phyloP scores from a whole-genome alignment of 2,888 invertebrate genomes.

The Carcina quercana region DNA sequence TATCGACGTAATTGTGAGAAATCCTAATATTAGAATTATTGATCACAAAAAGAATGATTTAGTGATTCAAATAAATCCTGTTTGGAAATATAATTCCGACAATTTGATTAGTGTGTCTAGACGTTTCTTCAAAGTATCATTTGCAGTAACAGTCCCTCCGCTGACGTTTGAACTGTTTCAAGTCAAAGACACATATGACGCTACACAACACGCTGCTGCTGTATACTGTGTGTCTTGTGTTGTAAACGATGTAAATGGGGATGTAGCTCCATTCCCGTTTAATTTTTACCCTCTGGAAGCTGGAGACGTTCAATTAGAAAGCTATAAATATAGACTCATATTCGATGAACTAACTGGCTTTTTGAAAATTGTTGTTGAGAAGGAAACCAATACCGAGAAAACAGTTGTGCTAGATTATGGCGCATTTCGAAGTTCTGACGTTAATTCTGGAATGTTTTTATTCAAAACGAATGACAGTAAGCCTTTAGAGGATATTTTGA shows the following conservation, averaged over 20 bases:
- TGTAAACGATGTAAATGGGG: conserved; percentile 29
- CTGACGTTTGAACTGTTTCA: conserved; percentile 82
- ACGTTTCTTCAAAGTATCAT: conserved; percentile 77
- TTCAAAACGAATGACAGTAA: conserved; percentile 92
- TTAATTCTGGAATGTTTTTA: conserved; percentile 95
- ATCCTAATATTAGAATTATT: conserved; percentile 81
- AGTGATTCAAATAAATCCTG: conserved; percentile 51
- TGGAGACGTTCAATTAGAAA: conserved; percentile 89
- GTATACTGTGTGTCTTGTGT: conserved; percentile 46
- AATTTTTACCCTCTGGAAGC: conserved; percentile 79
- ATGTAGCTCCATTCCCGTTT: conserved; percentile 38
- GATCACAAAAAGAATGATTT: conserved; percentile 77
- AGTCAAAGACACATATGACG: conserved; percentile 52
- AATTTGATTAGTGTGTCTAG: conserved; percentile 44
- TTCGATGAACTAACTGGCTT: conserved; percentile 90
- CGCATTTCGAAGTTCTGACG: conserved; percentile 89
- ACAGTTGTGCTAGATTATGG: conserved; percentile 79
- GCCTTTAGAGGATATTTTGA: conserved; percentile 84
- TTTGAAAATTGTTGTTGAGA: conserved; percentile 82
- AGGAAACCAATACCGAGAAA: conserved; percentile 44
- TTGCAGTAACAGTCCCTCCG: conserved; percentile 84
- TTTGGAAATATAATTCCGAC: conserved; percentile 47
- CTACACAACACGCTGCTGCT: conserved; percentile 41
- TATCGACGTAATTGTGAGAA: conserved; percentile 80
- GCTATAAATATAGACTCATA: conserved; percentile 83